phyloP scores from a whole-genome alignment of 2,113 vertebrate species.

The Engystomops pustulosus region DNA sequence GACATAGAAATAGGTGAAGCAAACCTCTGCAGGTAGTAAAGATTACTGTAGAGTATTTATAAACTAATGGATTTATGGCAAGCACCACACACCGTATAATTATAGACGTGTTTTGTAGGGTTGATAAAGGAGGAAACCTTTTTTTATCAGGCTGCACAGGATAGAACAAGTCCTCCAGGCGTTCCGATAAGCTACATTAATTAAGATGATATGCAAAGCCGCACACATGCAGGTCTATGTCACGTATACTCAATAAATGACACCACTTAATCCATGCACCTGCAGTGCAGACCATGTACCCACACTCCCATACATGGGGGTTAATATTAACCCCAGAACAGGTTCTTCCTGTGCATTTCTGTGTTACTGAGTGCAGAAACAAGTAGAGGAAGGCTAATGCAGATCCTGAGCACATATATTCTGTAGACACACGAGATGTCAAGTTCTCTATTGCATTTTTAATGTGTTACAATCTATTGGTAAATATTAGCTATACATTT shows the following conservation, averaged over 20 bases:
- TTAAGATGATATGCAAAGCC: neutral
- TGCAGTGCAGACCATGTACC: too few species aligned
- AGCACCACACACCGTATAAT: neutral
- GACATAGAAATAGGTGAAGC: neutral
- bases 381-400: too few species aligned
- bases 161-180: neutral
- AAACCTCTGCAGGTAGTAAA: neutral
- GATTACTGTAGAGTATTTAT: neutral
- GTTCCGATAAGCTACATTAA: constrained; percentile 2
- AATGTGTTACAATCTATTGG: too few species aligned
- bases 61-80: neutral
- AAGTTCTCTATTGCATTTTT: too few species aligned
- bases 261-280: neutral
- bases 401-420: too few species aligned
- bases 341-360: too few species aligned
- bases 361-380: too few species aligned
- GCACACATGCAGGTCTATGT: neutral
- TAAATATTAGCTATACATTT: too few species aligned
- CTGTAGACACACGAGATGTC: too few species aligned
- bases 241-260: neutral
- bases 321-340: too few species aligned
- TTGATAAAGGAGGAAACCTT: neutral
- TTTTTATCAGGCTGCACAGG: neutral
- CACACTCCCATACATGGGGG: too few species aligned
- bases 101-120: neutral